Percentiles rank a stretch among this genome's conserved stretches.
phyloP scores from a whole-genome alignment of 2,797 vertebrate genomes.

The Numenius phaeopus region DNA sequence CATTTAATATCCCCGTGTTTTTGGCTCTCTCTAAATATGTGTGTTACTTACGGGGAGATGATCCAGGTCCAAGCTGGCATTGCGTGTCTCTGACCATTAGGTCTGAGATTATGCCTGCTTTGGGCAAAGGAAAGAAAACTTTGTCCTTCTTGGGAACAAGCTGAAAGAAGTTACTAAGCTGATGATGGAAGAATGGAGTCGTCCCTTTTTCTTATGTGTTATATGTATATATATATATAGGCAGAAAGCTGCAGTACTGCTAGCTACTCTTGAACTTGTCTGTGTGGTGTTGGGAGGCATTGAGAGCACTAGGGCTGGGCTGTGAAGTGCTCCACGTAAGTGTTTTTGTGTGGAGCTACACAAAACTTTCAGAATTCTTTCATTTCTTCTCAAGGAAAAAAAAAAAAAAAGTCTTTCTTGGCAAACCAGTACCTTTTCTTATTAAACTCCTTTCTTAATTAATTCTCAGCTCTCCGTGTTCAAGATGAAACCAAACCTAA shows the following conservation, averaged over 20 bases:
- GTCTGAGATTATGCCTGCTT: background rate
- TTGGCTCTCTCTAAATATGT: background rate
- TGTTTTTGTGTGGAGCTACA: background rate
- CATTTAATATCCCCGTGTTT: background rate
- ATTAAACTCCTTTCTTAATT: background rate
- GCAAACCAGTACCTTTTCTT: background rate
- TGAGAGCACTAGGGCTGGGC: background rate
- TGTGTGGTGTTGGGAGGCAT: background rate
- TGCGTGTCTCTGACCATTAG: background rate
- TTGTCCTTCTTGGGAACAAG: background rate
- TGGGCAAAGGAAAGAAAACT: background rate
- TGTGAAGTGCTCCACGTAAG: background rate
- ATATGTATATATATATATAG: background rate
- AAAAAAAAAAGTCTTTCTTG: background rate
- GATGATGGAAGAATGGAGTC: background rate
- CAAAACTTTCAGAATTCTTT: background rate
- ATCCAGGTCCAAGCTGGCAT: background rate
- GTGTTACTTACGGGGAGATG: background rate
- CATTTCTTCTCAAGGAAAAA: background rate
- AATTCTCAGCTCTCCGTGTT: background rate
- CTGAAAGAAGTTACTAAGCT: background rate
- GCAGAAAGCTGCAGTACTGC: background rate
- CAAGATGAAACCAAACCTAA: background rate
- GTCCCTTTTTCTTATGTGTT: background rate
- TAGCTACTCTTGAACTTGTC: background rate